These are phyloP conservation scores for Paguma larvata DNA, from an alignment of 2,797 vertebrate species.

Conservation along the genomic window DNA sequence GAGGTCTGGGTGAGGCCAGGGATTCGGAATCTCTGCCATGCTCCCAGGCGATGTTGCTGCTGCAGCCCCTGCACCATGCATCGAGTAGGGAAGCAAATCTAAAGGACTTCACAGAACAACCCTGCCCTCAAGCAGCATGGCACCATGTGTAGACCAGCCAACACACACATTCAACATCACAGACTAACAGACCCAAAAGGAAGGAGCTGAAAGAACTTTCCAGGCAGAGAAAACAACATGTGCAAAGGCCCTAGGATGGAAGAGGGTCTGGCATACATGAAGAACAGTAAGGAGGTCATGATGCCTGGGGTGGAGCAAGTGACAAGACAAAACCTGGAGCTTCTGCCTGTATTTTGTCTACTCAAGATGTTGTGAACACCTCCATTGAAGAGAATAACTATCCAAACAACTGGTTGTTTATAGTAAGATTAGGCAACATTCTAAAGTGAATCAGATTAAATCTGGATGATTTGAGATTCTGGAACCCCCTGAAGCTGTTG, in stretches of 20 bases:
- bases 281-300: background rate
- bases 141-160: background rate
- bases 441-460: conserved; percentile 49
- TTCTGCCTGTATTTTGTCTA: background rate
- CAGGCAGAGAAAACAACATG: background rate
- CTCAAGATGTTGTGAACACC: background rate
- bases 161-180: fast-evolving
- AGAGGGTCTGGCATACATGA: background rate
- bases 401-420: conserved; percentile 16
- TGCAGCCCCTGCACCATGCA: background rate
- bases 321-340: background rate
- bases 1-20: background rate
- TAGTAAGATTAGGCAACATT: background rate
- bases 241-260: background rate
- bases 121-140: background rate
- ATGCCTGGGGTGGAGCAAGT: background rate
- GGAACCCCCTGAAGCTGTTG: conserved; percentile 41
- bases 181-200: background rate
- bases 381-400: background rate
- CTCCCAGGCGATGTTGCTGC: background rate
- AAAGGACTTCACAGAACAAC: background rate
- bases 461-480: conserved; percentile 31
- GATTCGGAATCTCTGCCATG: background rate
- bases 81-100: background rate
- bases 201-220: background rate